Evolutionary conservation across 2,113 vertebrate genomes (phyloP), one percentile per base, ranked within the genome.

Genomic region (Elgaria multicarinata): DNA sequence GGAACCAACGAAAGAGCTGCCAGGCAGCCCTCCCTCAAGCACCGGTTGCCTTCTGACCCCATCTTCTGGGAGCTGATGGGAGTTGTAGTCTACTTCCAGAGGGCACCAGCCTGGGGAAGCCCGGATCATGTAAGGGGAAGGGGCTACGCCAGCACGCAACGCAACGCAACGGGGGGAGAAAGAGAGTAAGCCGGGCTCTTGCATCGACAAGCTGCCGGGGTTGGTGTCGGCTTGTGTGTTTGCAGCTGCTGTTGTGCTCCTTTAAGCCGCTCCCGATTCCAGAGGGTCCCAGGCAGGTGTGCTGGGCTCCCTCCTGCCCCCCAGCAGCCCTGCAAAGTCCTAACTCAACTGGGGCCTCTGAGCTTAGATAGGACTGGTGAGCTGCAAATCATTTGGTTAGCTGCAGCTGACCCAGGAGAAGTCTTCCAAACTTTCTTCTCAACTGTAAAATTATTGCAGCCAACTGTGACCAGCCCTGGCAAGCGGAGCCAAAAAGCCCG

Each of bases 311-410:
- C 20, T 3, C 18, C n/a, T 3, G 13, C 71, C 71, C 71, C 71
- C 13, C 33, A 14, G 69, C 3, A 39, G 36, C 46, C 64, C 55
- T 86, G 16, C 91, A 83, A 87, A 79, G 90, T 74, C 36, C 50
- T 90, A 91, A 91, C 94, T 89, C 95, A 76, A 88, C 1, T 89
- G 93, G 86, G 78, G 92, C 90, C 79, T 82, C 8, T 79, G 2
- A 75, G 89, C 89, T 8, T 46, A 87, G 87, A 89, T 79, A 74
- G 93, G 90, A 50, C 8, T 50, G 46, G 46, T 50, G 46, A 50
- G 46, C 46, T 50, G 46, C 46, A 50, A 50, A 79, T 74, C 10
- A 3, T 0, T 53, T 62, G 75, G 53, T 84, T 46, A 26, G 62
- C 92, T 0, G 22, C 75, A 87, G 2, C 0, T 87, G 93, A 93